Percentiles rank a stretch among this genome's conserved stretches.
Evolutionary conservation across 1,140 invertebrate genomes (phyloP).

Genomic region (Manduca sexta): DNA sequence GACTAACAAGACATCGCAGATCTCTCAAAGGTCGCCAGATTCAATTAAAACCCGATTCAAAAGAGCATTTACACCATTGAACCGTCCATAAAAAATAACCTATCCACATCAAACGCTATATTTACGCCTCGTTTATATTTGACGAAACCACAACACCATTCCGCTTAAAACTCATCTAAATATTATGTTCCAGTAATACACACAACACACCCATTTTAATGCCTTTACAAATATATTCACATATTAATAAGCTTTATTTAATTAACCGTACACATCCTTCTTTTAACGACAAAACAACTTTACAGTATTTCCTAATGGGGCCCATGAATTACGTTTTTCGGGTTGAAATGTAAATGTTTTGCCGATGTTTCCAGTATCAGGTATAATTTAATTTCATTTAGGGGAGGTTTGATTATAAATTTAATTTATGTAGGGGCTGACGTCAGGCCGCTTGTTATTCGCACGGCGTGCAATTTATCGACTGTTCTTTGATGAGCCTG

Average conservation of each 20-base stretch:
- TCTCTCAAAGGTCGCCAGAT: no score
- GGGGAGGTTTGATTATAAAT: conserved; percentile 62
- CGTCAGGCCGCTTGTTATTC: conserved; percentile 49
- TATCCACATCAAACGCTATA: no score
- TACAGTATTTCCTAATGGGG: conserved; percentile 26
- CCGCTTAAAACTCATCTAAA: no score
- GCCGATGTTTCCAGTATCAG: conserved; percentile 42
- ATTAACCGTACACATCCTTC: conserved; percentile 7
- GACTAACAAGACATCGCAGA: no score
- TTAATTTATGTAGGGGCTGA: conserved; percentile 60
- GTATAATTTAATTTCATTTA: conserved; percentile 63
- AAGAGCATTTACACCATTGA: no score
- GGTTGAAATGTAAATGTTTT: conserved; percentile 52
- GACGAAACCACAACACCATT: no score
- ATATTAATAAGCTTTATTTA: conserved; percentile 6
- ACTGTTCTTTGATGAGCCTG: conserved; percentile 33
- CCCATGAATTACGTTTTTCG: conserved; percentile 42
- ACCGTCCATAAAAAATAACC: no score
- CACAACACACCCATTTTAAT: neutral
- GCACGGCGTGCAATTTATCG: conserved; percentile 48
- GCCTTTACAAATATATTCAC: conserved; percentile 9
- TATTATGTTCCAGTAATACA: neutral
- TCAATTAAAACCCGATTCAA: no score
- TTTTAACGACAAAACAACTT: conserved; percentile 25
- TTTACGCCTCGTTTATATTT: no score